A percentile compares a stretch with the other conserved stretches of the same genome.
phyloP scores from a whole-genome alignment of 2,113 vertebrate genomes.

The Pholis gunnellus region DNA sequence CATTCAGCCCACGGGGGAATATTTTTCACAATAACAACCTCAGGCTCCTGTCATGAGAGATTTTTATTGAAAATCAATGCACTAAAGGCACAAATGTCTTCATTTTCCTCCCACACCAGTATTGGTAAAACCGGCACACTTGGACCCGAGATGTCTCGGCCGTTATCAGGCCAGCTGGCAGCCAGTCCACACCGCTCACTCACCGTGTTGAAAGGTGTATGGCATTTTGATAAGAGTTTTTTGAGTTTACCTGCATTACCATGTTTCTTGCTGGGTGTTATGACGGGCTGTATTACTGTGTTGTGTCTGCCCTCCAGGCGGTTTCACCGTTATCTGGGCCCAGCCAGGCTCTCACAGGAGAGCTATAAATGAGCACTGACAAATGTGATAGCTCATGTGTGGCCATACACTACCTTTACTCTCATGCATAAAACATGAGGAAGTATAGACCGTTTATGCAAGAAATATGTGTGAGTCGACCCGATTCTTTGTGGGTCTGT shows the following conservation, averaged over 20 bases:
- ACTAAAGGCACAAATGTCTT: conserved; percentile 18
- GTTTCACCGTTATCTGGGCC: conserved; percentile 80
- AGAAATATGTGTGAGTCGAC: conserved; percentile 42
- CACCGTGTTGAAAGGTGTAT: conserved; percentile 61
- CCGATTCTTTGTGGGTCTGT: conserved; percentile 40
- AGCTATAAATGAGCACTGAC: conserved; percentile 74
- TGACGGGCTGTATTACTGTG: conserved; percentile 78
- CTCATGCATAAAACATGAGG: conserved; percentile 80
- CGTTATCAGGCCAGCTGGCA: conserved; percentile 62
- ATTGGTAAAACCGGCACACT: conserved; percentile 39
- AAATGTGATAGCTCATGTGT: conserved; percentile 80
- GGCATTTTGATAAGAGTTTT: conserved; percentile 73
- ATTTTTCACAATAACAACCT: conserved; percentile 26
- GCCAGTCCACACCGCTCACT: conserved; percentile 57
- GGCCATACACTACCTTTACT: conserved; percentile 70
- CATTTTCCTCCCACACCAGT: not conserved
- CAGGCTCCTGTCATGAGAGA: not conserved
- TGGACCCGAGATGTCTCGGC: conserved; percentile 33
- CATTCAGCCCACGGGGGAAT: not conserved
- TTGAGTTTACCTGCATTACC: conserved; percentile 73
- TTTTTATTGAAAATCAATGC: conserved; percentile 52
- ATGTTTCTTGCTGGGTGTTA: conserved; percentile 78
- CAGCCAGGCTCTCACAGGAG: conserved; percentile 75
- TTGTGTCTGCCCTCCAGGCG: conserved; percentile 76
- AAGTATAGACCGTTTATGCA: conserved; percentile 44